Evolutionary conservation across 1,140 invertebrate species (phyloP).

Genomic region (Elymnias hypermnestra): DNA sequence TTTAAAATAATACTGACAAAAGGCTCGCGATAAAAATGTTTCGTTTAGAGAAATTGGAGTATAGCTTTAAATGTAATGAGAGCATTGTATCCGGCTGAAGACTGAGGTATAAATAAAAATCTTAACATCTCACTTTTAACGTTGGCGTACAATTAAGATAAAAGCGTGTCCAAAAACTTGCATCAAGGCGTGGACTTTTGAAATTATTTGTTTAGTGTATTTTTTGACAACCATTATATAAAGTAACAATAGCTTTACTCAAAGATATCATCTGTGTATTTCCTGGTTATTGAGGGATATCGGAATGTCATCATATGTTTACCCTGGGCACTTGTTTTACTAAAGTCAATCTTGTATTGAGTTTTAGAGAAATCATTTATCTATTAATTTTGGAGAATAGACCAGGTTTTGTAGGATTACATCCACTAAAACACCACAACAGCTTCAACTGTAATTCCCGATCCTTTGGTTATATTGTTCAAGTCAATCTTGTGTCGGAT

Average conservation of each 20-base stretch:
- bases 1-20: constrained; percentile 48
- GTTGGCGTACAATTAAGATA: constrained; percentile 13
- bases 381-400: too few relatives aligned
- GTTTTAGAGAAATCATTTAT: too few relatives aligned
- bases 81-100: constrained; percentile 30
- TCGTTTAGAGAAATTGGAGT: constrained; percentile 37
- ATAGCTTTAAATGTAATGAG: constrained; percentile 35
- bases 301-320: too few relatives aligned
- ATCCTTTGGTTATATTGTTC: too few relatives aligned
- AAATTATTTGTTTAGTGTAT: not conserved
- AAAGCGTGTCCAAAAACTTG: constrained; percentile 13
- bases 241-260: not conserved
- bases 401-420: too few relatives aligned
- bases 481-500: too few relatives aligned
- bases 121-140: constrained; percentile 11
- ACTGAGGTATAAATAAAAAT: constrained; percentile 22
- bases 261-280: too few relatives aligned
- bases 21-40: constrained; percentile 45
- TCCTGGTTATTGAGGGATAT: too few relatives aligned
- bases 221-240: not conserved
- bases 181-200: not conserved
- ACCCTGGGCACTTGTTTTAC: too few relatives aligned
- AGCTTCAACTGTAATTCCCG: too few relatives aligned
- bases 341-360: too few relatives aligned
- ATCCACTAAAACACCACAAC: too few relatives aligned